These are phyloP conservation scores for Ceraclea dissimilis DNA, from an alignment of 2,888 invertebrate genomes.

Conservation along the genomic window DNA sequence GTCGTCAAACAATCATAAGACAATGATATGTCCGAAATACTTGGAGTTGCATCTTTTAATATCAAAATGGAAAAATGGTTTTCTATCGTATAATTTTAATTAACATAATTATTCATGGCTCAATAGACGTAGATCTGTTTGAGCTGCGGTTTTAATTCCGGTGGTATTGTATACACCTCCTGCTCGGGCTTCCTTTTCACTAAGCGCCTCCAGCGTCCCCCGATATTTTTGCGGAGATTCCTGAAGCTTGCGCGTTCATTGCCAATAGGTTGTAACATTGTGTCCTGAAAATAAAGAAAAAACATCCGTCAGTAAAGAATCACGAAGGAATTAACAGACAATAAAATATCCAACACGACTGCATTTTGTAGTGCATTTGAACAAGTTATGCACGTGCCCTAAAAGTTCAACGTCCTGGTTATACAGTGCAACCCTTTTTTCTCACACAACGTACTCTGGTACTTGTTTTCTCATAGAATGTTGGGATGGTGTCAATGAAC, in stretches of 20 bases:
- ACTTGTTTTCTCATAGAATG: background rate
- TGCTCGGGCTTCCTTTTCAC: constrained; percentile 78
- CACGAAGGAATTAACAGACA: background rate
- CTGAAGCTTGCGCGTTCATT: constrained; percentile 71
- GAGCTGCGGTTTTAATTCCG: constrained; percentile 78
- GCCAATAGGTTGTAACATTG: constrained; percentile 63
- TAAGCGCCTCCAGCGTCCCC: constrained; percentile 77
- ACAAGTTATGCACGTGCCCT: constrained; percentile 7
- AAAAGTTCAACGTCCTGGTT: constrained; percentile 15
- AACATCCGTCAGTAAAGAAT: background rate
- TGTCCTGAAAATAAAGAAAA: constrained; percentile 51
- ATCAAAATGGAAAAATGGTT: constrained; percentile 15
- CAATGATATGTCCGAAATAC: constrained; percentile 18
- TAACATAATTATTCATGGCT: constrained; percentile 27
- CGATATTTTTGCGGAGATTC: constrained; percentile 78
- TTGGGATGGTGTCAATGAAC: background rate
- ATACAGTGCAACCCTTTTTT: background rate
- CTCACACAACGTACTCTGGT: background rate
- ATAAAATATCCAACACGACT: background rate
- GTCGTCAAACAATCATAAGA: constrained; percentile 15
- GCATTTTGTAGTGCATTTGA: background rate
- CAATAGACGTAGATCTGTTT: constrained; percentile 85
- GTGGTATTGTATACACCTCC: constrained; percentile 77
- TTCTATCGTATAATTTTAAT: background rate
- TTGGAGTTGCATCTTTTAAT: constrained; percentile 22